A percentile compares a stretch with the other conserved stretches of the same genome.
Evolutionary conservation across 2,888 invertebrate genomes (phyloP).

Genomic region (Gymnocheta viridis): DNA sequence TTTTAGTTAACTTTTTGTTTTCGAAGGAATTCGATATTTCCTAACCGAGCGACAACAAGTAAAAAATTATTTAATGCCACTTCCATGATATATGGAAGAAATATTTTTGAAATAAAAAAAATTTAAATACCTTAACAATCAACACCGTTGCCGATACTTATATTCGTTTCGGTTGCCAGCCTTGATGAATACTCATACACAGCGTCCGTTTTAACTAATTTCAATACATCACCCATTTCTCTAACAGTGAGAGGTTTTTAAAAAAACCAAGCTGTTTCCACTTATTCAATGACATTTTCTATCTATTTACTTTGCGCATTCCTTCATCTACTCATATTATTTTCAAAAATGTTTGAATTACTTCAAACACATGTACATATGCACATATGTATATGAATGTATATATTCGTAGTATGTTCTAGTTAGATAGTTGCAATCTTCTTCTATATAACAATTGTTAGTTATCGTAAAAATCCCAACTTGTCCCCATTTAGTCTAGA

Average conservation of each 20-base stretch:
- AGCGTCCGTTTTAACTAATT: not conserved
- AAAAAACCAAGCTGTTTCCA: not conserved
- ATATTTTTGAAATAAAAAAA: no score
- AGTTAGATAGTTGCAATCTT: not conserved
- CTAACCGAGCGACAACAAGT: no score
- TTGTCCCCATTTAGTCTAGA: constrained; percentile 67
- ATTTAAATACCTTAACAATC: no score
- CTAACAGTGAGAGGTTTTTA: not conserved
- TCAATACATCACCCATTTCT: not conserved
- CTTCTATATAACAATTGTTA: constrained; percentile 46
- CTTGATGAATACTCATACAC: constrained; percentile 3
- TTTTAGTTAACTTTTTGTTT: no score
- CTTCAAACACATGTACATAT: constrained; percentile 2
- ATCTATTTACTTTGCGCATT: not conserved
- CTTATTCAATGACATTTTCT: not conserved
- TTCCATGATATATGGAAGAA: no score
- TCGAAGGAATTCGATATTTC: no score
- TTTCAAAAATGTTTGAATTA: not conserved
- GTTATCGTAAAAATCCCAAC: constrained; percentile 65
- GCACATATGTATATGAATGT: no score
- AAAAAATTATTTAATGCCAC: no score
- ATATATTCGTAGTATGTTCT: not conserved
- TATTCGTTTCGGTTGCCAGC: no score
- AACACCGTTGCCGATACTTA: no score
- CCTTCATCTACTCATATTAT: no score